phyloP scores from a whole-genome alignment of 1,140 invertebrate species.

The Neuroterus valhalla region DNA sequence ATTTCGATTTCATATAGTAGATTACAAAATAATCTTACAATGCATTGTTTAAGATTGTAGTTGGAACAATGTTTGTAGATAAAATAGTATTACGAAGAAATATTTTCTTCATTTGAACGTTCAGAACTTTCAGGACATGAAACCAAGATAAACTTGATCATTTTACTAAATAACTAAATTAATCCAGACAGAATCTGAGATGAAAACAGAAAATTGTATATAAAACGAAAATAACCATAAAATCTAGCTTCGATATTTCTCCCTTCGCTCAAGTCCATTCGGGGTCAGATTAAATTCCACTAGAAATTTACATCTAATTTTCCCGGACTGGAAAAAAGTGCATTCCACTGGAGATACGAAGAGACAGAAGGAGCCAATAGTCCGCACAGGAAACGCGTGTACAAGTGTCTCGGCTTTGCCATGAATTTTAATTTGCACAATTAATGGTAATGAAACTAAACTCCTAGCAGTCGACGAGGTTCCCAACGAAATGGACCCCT shows the following conservation, averaged over 20 bases:
- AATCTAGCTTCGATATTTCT: neutral
- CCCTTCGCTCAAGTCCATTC: neutral
- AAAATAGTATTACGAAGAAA: too few species aligned
- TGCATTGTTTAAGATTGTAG: too few species aligned
- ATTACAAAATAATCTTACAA: too few species aligned
- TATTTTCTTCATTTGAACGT: too few species aligned
- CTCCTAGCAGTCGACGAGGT: neutral
- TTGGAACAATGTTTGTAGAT: too few species aligned
- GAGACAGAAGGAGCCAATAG: slow-evolving; percentile 12
- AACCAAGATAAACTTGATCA: too few species aligned
- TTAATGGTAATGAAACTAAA: slow-evolving; percentile 23
- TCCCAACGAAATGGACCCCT: neutral
- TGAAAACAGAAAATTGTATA: neutral
- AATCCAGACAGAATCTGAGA: neutral
- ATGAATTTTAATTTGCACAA: slow-evolving; percentile 29
- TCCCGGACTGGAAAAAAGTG: slow-evolving; percentile 5
- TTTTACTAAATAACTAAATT: too few species aligned
- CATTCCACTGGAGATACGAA: slow-evolving; percentile 16
- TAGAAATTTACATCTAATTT: slow-evolving; percentile 21
- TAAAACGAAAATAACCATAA: neutral
- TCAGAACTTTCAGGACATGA: too few species aligned
- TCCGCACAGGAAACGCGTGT: neutral
- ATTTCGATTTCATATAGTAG: too few species aligned
- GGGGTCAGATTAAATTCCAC: slow-evolving; percentile 5
- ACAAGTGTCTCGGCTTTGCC: neutral